phyloP scores from a whole-genome alignment of 2,797 vertebrate species.

The Thamnophis elegans region DNA sequence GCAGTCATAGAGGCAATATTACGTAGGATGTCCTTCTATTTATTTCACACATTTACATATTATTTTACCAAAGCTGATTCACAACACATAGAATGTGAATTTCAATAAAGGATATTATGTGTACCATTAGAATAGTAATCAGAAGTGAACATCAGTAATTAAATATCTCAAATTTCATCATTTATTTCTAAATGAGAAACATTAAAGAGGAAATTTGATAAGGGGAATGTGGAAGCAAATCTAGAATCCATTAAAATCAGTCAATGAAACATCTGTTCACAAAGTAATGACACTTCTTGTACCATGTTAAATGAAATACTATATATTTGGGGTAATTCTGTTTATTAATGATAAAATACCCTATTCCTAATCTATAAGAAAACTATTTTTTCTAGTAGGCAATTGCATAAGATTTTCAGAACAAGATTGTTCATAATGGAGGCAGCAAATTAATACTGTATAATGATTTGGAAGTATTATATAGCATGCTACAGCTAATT shows the following conservation, averaged over 20 bases:
- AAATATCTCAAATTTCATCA: background rate
- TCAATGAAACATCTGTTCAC: background rate
- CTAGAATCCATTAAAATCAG: background rate
- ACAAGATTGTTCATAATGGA: background rate
- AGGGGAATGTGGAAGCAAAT: background rate
- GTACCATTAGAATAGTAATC: background rate
- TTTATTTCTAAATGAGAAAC: background rate
- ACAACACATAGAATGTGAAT: background rate
- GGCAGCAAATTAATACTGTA: background rate
- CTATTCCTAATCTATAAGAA: background rate
- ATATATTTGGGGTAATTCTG: background rate
- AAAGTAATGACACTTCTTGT: background rate
- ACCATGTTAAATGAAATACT: background rate
- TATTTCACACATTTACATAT: background rate
- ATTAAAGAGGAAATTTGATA: background rate
- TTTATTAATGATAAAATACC: background rate
- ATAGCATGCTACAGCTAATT: background rate
- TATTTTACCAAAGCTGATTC: background rate
- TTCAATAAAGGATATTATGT: background rate
- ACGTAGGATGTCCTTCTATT: background rate
- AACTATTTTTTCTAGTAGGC: background rate
- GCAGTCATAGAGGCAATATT: background rate
- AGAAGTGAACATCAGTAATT: background rate
- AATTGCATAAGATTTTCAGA: background rate
- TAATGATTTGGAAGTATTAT: background rate